phyloP scores from a whole-genome alignment of 2,888 invertebrate genomes.

The Dolomedes plantarius region DNA sequence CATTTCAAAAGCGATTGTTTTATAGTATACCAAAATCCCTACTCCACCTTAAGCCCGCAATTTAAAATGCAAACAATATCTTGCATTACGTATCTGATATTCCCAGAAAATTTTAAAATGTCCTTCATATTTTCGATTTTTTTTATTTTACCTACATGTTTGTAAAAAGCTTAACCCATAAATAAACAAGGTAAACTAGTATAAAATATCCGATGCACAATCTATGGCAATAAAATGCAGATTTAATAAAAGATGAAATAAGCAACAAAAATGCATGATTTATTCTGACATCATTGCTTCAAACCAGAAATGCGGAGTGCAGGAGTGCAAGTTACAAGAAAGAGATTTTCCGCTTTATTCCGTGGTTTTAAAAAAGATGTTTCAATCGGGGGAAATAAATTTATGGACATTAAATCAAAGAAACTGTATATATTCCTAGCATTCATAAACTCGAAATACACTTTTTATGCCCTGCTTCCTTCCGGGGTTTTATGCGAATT shows the following conservation, averaged over 20 bases:
- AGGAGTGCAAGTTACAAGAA: background rate
- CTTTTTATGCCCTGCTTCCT: background rate
- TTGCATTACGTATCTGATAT: too few species aligned
- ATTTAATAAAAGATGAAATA: background rate
- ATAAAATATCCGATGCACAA: too few species aligned
- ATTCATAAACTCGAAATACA: background rate
- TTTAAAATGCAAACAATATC: too few species aligned
- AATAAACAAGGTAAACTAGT: too few species aligned
- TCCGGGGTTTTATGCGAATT: background rate
- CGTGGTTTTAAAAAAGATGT: background rate
- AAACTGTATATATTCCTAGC: background rate
- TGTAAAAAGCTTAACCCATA: too few species aligned
- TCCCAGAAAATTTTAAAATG: too few species aligned
- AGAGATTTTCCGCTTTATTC: background rate
- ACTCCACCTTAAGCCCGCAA: too few species aligned
- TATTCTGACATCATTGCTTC: background rate
- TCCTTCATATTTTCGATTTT: too few species aligned
- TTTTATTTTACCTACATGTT: too few species aligned
- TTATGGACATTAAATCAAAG: constrained; percentile 1
- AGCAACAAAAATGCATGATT: background rate
- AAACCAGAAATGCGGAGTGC: background rate
- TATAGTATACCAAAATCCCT: too few species aligned
- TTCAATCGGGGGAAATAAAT: background rate
- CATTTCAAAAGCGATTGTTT: too few species aligned
- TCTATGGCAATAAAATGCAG: background rate